Evolutionary conservation across 2,113 vertebrate species (phyloP).

Genomic region (Crocuta crocuta): DNA sequence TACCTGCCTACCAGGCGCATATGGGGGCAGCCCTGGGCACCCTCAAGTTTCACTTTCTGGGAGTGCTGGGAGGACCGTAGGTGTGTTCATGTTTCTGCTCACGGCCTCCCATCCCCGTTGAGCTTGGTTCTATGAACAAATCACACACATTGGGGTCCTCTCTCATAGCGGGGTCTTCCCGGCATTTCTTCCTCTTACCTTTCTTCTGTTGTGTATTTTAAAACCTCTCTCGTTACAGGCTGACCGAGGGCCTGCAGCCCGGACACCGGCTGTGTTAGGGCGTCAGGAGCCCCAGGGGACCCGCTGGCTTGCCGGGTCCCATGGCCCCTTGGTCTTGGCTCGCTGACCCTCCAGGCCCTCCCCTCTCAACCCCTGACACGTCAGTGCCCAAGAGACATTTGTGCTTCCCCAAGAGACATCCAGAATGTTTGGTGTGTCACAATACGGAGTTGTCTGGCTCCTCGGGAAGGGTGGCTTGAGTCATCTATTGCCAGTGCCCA

Average conservation of each 20-base stretch:
- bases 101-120: fast-evolving
- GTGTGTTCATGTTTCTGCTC: not conserved
- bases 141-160: not conserved
- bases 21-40: not conserved
- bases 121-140: not conserved
- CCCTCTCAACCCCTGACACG: not conserved
- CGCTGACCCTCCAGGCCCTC: not conserved
- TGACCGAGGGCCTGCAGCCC: not conserved
- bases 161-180: not conserved
- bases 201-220: not conserved
- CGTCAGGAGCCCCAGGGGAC: not conserved
- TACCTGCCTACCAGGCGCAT: not conserved
- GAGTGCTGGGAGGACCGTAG: fast-evolving
- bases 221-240: not conserved
- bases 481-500: not conserved
- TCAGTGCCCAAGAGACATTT: not conserved
- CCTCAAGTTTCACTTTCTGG: not conserved
- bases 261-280: not conserved
- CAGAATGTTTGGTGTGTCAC: not conserved
- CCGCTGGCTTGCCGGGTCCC: too few relatives aligned
- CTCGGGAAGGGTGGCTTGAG: not conserved
- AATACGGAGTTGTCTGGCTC: not conserved
- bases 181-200: not conserved
- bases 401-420: not conserved
- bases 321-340: fast-evolving